Evolutionary conservation across 2,797 vertebrate genomes (phyloP).

Genomic region (Podargus strigoides): DNA sequence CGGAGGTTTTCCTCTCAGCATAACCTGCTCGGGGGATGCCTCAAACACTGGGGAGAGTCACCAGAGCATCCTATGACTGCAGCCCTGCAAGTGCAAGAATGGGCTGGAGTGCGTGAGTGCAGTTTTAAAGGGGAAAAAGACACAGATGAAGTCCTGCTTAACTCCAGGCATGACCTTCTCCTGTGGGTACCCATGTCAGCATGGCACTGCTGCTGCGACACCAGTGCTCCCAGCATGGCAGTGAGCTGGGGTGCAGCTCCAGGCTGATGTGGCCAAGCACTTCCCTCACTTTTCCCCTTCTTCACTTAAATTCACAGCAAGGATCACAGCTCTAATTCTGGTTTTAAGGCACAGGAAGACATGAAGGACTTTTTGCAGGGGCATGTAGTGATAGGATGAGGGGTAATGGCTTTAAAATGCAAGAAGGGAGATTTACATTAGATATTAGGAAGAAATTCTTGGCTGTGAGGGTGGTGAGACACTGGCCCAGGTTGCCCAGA

Average conservation of each 20-base stretch:
- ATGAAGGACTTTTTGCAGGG: too few relatives aligned
- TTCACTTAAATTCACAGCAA: background rate
- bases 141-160: background rate
- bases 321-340: background rate
- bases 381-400: too few relatives aligned
- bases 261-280: background rate
- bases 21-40: background rate
- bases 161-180: background rate
- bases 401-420: too few relatives aligned
- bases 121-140: background rate
- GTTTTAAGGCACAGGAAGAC: background rate
- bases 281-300: background rate
- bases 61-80: background rate
- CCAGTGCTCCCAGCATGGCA: background rate
- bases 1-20: background rate
- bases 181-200: rapidly evolving
- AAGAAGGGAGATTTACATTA: too few relatives aligned
- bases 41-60: background rate
- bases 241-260: background rate
- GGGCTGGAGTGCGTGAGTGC: rapidly evolving
- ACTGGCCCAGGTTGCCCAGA: too few relatives aligned
- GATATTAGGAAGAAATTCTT: too few relatives aligned
- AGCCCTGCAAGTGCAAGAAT: background rate
- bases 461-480: too few relatives aligned
- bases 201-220: background rate